Evolutionary conservation across 2,797 vertebrate genomes (phyloP).

Genomic region (Hypotaenidia okinawae): DNA sequence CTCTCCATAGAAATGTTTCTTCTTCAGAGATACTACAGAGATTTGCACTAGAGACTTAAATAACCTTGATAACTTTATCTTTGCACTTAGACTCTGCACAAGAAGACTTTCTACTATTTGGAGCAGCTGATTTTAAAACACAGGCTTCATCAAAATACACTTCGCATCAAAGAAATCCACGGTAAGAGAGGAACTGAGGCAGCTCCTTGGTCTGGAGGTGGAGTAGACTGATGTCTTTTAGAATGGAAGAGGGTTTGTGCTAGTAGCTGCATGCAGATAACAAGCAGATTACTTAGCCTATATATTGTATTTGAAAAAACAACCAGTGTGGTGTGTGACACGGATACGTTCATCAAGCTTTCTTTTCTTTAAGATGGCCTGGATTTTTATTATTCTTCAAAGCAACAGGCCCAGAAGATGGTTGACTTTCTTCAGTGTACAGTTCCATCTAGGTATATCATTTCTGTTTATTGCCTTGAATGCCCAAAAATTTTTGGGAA

Average conservation of each 20-base stretch:
- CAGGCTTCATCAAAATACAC: slow-evolving; percentile 91
- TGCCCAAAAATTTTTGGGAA: not conserved
- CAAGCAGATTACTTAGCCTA: not conserved
- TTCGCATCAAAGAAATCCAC: slow-evolving; percentile 96
- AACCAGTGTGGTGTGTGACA: not conserved
- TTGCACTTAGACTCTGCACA: slow-evolving; percentile 88
- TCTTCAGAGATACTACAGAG: not conserved
- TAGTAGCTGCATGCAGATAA: not conserved
- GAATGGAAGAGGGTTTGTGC: not conserved
- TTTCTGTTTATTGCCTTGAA: not conserved
- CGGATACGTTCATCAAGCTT: not conserved
- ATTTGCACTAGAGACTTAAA: not conserved
- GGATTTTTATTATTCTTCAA: slow-evolving; percentile 95
- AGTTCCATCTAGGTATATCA: slow-evolving; percentile 89
- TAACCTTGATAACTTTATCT: not conserved
- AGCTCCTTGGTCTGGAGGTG: too few species aligned
- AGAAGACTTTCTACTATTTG: slow-evolving; percentile 98
- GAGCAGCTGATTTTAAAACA: slow-evolving; percentile 98
- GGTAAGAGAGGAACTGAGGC: slow-evolving; percentile 76
- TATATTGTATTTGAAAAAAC: not conserved
- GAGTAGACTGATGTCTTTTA: not conserved
- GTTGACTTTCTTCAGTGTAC: slow-evolving; percentile 96
- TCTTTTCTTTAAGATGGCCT: slow-evolving; percentile 86
- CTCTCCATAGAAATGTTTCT: not conserved
- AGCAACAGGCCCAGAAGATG: slow-evolving; percentile 98